Percentiles rank a stretch among this genome's conserved stretches.
Conservation (phyloP, 2,888 invertebrate species). For the Autographa pulchrina region DNA sequence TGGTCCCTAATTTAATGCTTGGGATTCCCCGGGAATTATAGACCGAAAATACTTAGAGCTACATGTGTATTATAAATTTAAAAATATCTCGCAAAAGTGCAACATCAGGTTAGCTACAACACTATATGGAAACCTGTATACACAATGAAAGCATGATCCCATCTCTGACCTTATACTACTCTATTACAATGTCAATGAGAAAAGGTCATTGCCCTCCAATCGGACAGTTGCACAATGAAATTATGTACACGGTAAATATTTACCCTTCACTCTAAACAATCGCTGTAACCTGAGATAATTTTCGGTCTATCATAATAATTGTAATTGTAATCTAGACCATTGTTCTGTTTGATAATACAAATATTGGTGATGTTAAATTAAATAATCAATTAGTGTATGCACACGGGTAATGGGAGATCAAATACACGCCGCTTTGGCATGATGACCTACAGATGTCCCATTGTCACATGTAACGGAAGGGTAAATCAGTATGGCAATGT, state of each 20-base stretch:
- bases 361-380: background rate
- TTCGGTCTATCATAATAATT: constrained; percentile 8
- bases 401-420: background rate
- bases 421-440: background rate
- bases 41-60: too few species aligned
- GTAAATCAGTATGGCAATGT: too few species aligned
- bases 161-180: background rate
- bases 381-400: background rate
- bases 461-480: background rate
- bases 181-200: background rate
- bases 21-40: too few species aligned
- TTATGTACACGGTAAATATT: background rate
- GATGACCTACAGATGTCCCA: background rate
- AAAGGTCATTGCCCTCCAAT: background rate
- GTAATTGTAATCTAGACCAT: background rate
- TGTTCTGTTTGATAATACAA: background rate
- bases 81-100: too few species aligned
- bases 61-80: too few species aligned
- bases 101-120: too few species aligned
- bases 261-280: background rate
- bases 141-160: background rate
- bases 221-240: background rate
- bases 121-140: too few species aligned
- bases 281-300: background rate
- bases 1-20: too few species aligned